Conservation (phyloP, 2,113 vertebrate species). For the Dicerorhinus sumatrensis region DNA sequence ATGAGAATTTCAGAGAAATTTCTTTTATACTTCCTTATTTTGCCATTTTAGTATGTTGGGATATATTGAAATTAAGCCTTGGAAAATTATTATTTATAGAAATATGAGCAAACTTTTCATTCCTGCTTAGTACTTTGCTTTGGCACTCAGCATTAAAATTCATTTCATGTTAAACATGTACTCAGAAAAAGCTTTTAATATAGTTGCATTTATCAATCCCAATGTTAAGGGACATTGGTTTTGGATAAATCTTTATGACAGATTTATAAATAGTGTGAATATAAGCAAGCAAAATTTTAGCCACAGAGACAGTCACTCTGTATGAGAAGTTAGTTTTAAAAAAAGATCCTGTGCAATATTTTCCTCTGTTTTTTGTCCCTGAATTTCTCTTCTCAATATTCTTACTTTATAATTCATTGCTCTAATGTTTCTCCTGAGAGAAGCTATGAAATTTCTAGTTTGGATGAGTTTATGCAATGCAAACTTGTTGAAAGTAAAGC, state of each 20-base stretch:
- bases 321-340: background rate
- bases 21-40: background rate
- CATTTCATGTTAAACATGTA: background rate
- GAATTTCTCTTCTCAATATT: background rate
- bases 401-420: background rate
- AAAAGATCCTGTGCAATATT: background rate
- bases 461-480: background rate
- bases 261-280: background rate
- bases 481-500: constrained; percentile 5
- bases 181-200: constrained; percentile 30
- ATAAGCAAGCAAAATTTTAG: background rate
- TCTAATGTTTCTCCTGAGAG: background rate
- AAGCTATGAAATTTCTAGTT: constrained; percentile 1
- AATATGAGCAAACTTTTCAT: background rate
- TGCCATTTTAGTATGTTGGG: background rate
- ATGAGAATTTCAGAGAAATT: background rate
- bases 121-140: background rate
- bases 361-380: constrained; percentile 1
- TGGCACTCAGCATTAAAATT: background rate
- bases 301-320: background rate
- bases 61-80: background rate
- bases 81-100: background rate
- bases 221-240: background rate
- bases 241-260: background rate
- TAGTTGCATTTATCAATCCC: background rate